Conservation (phyloP, 2,888 invertebrate species). For the Dasypolia templi region DNA sequence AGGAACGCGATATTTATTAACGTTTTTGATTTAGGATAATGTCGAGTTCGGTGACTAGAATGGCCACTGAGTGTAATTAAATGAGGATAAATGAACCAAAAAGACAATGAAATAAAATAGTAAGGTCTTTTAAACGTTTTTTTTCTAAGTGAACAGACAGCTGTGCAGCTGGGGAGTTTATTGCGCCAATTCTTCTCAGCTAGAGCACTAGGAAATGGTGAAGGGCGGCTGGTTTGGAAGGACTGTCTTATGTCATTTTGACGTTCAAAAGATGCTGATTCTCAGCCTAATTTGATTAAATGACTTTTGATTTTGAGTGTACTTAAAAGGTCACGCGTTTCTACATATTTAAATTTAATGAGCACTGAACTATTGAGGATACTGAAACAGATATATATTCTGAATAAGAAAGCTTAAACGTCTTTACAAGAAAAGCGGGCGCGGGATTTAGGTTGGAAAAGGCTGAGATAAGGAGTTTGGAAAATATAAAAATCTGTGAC, state of each 20-base stretch:
- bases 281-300: no score
- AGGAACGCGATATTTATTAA: neutral
- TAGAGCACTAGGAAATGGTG: no score
- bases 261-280: no score
- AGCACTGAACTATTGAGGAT: neutral
- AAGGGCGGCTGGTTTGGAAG: no score
- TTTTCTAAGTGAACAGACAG: no score
- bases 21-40: slow-evolving; percentile 26
- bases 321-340: neutral
- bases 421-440: neutral
- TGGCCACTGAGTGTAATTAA: neutral
- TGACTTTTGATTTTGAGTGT: no score
- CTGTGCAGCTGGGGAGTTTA: no score
- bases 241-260: no score
- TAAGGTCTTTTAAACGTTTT: neutral
- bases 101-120: neutral
- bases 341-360: neutral
- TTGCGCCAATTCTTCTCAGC: no score
- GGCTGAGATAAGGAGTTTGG: slow-evolving; percentile 12
- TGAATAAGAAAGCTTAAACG: slow-evolving; percentile 21
- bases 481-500: slow-evolving; percentile 16
- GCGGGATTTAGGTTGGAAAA: neutral
- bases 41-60: neutral
- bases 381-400: slow-evolving; percentile 1
- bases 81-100: neutral